Evolutionary conservation across 2,113 vertebrate genomes (phyloP), one percentile per base, ranked within the genome.

Genomic region (Larimichthys crocea): DNA sequence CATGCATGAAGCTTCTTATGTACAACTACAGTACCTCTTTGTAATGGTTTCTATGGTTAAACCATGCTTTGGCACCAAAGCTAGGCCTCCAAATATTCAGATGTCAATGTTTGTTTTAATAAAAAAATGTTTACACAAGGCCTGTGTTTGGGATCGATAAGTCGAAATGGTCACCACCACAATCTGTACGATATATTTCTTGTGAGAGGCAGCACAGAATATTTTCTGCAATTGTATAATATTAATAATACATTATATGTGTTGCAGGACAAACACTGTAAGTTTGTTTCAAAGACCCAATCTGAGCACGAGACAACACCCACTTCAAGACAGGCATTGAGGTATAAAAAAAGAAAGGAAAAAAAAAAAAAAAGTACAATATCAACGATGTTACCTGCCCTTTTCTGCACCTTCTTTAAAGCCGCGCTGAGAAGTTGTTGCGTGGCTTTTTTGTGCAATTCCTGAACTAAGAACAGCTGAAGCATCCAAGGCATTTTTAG

Each of bases 21-120:
- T 86, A 90, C 80, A 89, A 87, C 48, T 86, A 87, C 79, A 88
- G 86, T 86, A 88, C 87, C 87, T 79, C 48, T 88, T 80, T 84
- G 42, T 59, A 86, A 80, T 57, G 73, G 40, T 76, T 84, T n/a
- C 72, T 63, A 77, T 74, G 70, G 79, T 12, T 82, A 82, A 74
- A 82, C 79, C 84, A 80, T 77, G 75, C 86, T 92, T 91, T 89
- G 86, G 90, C 83, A 82, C 87, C 81, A 86, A 35, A 35, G 69
- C 22, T 40, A 46, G 19, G 46, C 72, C 74, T 77, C 56, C 5
- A 35, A 63, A 19, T 81, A 48, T 65, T 68, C 10, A 76, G 42
- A 70, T 64, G 62, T 71, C 63, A 14, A 63, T 77, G 70, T 80
- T 56, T 40, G 35, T 40, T 69, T 64, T 80, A 31, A 79, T 26